Base-by-base conservation (phyloP, 2,888 invertebrate genomes). In the Syrphus vitripennis region DNA sequence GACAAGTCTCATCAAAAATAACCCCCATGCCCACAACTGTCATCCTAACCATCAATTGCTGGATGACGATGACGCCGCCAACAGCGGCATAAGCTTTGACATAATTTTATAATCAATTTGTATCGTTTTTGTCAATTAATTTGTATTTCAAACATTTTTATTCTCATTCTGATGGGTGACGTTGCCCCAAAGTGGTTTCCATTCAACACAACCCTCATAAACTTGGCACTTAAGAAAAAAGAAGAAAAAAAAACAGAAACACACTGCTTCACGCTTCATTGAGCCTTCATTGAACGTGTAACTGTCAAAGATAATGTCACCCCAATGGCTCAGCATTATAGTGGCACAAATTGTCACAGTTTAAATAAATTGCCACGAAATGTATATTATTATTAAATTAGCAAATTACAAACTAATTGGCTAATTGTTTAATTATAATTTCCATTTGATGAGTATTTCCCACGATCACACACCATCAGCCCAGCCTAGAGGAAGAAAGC, bases 361-460 rank as follows among this genome's bases (percentile, higher is more conserved):
- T 75, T 42, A 61, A 63, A 16, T 42, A 61, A 63, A 14, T 19
- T 69, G 19, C 69, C 69, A 61, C 42, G 53, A 63, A 45, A 65
- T 40, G 59, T 59, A 74, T 69, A 40, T 75, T n/a, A 63, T 53
- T 29, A 65, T 31, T 59, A 50, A 80, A 80, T 84, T 84, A 81
- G 24, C 81, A 76, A 80, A 81, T 81, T 80, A 70, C 34, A 34
- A 50, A 70, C 63, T 82, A 86, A 81, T 86, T 82, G 86, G 57
- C 42, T 86, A 86, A 86, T 86, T 82, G 82, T 61, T 65, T 82
- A 74, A 86, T 86, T 55, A n/a, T n/a, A 82, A 78, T 70, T 61
- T 55, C 69, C 63, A 79, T 63, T 65, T 55, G 53, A 40, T 48
- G 12, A 26, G 10, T 50, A 67, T 57, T 80, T 84, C 83, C 75